Base-by-base conservation (phyloP, 2,113 vertebrate species). In the Tragelaphus buxtoni region DNA sequence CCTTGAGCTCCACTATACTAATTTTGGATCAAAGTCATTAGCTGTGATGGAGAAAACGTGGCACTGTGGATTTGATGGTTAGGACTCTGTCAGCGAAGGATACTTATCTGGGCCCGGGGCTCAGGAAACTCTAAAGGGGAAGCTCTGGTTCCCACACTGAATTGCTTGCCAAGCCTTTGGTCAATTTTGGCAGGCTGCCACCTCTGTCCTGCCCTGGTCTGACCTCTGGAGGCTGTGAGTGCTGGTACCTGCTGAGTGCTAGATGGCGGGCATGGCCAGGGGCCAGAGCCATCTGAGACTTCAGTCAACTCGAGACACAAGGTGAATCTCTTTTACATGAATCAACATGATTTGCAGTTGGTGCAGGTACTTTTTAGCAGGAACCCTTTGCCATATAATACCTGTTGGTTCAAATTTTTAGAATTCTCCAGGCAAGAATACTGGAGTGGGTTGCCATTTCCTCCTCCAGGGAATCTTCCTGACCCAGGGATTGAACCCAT, bases 131-230 rank as follows among this genome's bases (percentile, higher is more conserved):
- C 72, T 65, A 81, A 94, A 79, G 61, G 39, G 93, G 89, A 95
- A 91, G 61, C 85, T 88, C 56, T 7, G 4, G 4, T 86, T 94
- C 89, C 47, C 45, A 16, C 49, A 45, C 32, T 10, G 7, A 35
- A 17, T 58, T 84, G 42, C 91, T 30, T 61, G 94, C 82, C 93
- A 95, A 56, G 35, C 28, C 79, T 91, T 47, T 96, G 80, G 91
- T 76, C 42, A 91, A 89, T n/a, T n/a, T 93, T 97, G 97, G 97
- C 95, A 79, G n/a, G 11, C 55, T 58, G 80, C 96, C 90, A 74
- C 28, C 13, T 32, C 18, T 47, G 82, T 90, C 51, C 65, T 95
- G 91, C 69, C 86, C 93, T 20, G 0, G 10, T 35, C 35, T 95
- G 95, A 96, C 93, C 93, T 95, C 63, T 0, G 12, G 22, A 87